Conservation (phyloP, 1,140 invertebrate species). For the Holotrichia oblita region DNA sequence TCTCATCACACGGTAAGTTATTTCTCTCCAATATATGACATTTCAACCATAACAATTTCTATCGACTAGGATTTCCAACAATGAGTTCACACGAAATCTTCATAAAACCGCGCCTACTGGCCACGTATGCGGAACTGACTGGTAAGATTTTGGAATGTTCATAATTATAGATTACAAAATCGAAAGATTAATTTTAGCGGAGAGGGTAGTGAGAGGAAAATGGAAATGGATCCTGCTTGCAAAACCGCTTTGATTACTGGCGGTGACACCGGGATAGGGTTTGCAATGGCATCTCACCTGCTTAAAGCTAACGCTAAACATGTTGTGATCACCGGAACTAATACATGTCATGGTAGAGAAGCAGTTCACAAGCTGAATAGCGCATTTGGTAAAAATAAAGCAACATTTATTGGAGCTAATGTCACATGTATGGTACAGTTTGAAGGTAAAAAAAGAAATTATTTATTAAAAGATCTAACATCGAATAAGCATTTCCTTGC, state of each 20-base stretch:
- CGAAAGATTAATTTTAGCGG: background rate
- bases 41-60: background rate
- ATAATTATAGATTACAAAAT: no score
- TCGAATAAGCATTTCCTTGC: background rate
- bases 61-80: constrained; percentile 9
- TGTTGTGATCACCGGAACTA: constrained; percentile 52
- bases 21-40: background rate
- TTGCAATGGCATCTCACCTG: constrained; percentile 53
- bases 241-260: constrained; percentile 55
- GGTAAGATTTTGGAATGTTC: constrained; percentile 4
- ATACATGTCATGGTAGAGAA: constrained; percentile 51
- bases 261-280: constrained; percentile 54
- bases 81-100: background rate
- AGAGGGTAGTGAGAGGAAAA: constrained; percentile 9
- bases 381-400: constrained; percentile 51
- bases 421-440: constrained; percentile 49
- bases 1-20: background rate
- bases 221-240: constrained; percentile 46
- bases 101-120: background rate
- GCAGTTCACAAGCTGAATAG: constrained; percentile 53
- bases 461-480: background rate
- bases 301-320: constrained; percentile 49
- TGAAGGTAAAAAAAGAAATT: constrained; percentile 45
- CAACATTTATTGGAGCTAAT: constrained; percentile 52
- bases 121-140: background rate